A percentile compares a stretch with the other conserved stretches of the same genome.
phyloP scores from a whole-genome alignment of 2,113 vertebrate species.

The Crotophaga sulcirostris region DNA sequence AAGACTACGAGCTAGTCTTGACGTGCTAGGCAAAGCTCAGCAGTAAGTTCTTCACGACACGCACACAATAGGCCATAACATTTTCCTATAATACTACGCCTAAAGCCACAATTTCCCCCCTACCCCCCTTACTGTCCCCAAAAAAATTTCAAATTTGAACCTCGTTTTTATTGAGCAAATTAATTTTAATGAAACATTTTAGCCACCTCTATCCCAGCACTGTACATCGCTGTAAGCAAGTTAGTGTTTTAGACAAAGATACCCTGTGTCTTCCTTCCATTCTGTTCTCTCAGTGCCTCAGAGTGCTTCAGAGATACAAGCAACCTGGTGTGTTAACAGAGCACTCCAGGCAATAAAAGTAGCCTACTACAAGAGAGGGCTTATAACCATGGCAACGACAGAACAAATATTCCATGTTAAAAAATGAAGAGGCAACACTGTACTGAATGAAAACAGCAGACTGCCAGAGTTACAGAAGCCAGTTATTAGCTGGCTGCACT shows the following conservation, averaged over 20 bases:
- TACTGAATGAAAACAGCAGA: not conserved
- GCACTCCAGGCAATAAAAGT: constrained; percentile 1
- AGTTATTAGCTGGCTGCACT: not conserved
- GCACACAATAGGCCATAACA: fast-evolving
- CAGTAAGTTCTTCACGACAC: not conserved
- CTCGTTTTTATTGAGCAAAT: not conserved
- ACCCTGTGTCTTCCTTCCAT: not conserved
- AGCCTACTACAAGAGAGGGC: not conserved
- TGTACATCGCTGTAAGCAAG: not conserved
- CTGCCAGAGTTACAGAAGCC: not conserved
- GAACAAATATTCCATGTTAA: not conserved
- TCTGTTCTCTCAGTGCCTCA: not conserved
- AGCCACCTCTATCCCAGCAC: not conserved
- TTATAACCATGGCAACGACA: constrained; percentile 6
- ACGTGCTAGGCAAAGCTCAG: not conserved
- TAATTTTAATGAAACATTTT: not conserved
- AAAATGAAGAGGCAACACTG: not conserved
- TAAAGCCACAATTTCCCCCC: not conserved
- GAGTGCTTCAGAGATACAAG: not conserved
- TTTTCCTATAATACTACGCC: not conserved
- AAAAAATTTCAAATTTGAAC: not conserved
- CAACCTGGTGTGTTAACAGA: not conserved
- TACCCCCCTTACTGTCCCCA: fast-evolving
- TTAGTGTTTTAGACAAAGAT: not conserved
- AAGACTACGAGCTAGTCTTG: not conserved